Evolutionary conservation across 2,797 vertebrate genomes (phyloP), one percentile per base, ranked within the genome.

Genomic region (Myotis pilosus): DNA sequence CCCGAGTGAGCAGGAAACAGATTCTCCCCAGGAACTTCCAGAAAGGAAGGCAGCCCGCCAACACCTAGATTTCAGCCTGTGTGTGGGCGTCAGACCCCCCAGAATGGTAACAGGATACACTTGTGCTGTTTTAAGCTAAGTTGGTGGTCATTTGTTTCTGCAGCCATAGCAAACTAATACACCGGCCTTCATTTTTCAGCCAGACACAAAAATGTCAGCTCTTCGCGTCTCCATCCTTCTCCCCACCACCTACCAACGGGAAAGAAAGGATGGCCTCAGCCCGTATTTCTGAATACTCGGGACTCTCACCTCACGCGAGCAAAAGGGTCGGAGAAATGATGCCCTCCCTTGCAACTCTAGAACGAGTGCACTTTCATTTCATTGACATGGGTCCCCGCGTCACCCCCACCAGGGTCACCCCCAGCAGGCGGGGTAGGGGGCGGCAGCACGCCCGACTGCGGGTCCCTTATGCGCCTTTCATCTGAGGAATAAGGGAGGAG

Each of bases 391-490:
- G 81, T 15, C 47, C 12, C 17, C 0, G 10, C 2, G n/a, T 10
- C 2, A 1, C 28, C 38, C 53, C 57, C 41, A 33, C 72, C 25
- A 0, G 60, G 33, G n/a, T 10, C 2, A 1, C 28, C 38, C 53
- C 57, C 41, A 33, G 72, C 25, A 0, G 60, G 33, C 19, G 36
- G 10, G 4, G 8, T 0, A 28, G 6, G 78, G 47, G 44, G 36
- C 8, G 15, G 13, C 51, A 22, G 8, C 4, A 0, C 8, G 16
- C 11, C 41, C 1, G 0, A 1, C 28, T 0, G 38, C 28, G 6
- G 28, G 57, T 15, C 75, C 81, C 57, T 25, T 1, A 0, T 6
- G 88, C 72, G 25, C 41, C 17, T 64, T 30, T 71, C 4, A 47
- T 25, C 38, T 3, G 28, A 47, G 16, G 36, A 25, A 33, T 16